phyloP scores from a whole-genome alignment of 2,113 vertebrate genomes.

The Pontoporia blainvillei region DNA sequence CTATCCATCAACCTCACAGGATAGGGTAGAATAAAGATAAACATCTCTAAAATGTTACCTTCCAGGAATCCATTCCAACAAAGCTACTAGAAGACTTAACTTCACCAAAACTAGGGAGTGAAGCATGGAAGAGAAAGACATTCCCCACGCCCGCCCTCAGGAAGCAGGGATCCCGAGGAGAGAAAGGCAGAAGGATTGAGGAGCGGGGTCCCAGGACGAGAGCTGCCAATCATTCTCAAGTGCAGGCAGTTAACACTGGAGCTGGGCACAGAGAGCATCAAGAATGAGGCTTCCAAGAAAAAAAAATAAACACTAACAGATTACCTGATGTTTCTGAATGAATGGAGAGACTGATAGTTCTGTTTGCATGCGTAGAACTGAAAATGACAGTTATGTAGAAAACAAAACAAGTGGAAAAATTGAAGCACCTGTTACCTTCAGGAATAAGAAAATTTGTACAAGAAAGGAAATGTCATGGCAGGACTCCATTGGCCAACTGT shows the following conservation, averaged over 20 bases:
- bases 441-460: not conserved
- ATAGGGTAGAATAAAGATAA: not conserved
- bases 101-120: not conserved
- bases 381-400: not conserved
- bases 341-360: not conserved
- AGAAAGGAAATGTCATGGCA: not conserved
- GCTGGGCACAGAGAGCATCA: too few relatives aligned
- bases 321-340: not conserved
- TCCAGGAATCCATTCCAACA: not conserved
- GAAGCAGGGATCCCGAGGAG: not conserved
- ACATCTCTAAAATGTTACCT: not conserved
- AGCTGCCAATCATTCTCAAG: fast-evolving
- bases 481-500: not conserved
- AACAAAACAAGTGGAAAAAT: not conserved
- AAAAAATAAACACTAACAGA: too few relatives aligned
- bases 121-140: not conserved
- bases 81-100: not conserved
- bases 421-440: not conserved
- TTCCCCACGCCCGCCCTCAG: too few relatives aligned
- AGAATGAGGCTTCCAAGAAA: not conserved
- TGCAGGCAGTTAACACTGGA: fast-evolving
- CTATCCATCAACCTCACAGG: not conserved
- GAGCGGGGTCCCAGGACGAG: too few relatives aligned
- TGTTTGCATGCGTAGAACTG: not conserved
- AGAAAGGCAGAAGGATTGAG: not conserved